Base-by-base conservation (phyloP, 1,140 invertebrate genomes). In the Drosophila quadrilineata region DNA sequence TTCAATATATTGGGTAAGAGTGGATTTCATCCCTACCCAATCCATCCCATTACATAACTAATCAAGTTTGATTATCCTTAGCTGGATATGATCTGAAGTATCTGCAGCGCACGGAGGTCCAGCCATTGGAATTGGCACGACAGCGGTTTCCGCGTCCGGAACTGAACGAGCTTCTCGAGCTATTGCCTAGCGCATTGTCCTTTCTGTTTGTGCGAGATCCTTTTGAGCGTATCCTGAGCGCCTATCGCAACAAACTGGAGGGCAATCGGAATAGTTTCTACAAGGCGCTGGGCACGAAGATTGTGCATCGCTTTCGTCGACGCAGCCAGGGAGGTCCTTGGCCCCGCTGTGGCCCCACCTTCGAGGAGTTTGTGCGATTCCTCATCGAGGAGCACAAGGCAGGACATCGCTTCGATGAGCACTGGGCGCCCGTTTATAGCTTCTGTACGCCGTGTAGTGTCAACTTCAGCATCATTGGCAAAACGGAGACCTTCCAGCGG, bases 161-260 rank as follows among this genome's bases (percentile, higher is more conserved):
- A 24, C 80, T 92, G 5, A 82, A 90, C 3, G 92, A 93, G 70
- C 71, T 93, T n/a, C 87, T 92, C 28, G 88, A 91, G 2, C 90
- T 90, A 12, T 88, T 93, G 17, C 90, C 91, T 0, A 91, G 90
- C 2, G 91, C 92, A 0, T 87, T 94, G 43, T 94, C 94, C 49
- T 94, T 98, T 52, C 90, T 98, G 14, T 95, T 98, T 63, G 97
- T 97, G 0, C 91, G 97, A 14, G 96, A 98, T 91, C 97, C 97
- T 0, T 94, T 98, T 65, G 97, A 98, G 85, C 92, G 97, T 53
- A 90, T 98, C 1, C 87, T 98, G 10, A 98, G 96, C 1, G 96
- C 97, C 6, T 98, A 96, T 89, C 92, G 95, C 60, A 97, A 98
- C 88, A 98, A 98, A 91, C 91, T 98, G 50, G 94, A 95, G 85